Base-by-base conservation (phyloP, 1,140 invertebrate genomes). In the Caenorhabditis tropicalis region DNA sequence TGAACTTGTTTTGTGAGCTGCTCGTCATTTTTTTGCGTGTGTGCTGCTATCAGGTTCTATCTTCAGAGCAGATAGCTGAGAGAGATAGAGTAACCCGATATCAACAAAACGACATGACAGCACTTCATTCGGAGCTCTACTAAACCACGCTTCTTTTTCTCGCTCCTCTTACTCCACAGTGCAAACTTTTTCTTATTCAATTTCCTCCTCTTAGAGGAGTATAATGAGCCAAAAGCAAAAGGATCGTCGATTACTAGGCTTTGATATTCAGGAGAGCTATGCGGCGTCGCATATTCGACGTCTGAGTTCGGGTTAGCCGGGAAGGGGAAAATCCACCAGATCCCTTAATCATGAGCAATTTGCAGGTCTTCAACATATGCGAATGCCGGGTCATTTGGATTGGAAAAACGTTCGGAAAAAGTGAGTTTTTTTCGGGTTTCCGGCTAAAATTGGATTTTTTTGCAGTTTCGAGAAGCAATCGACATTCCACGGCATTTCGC, bases 401-500 rank as follows among this genome's bases (percentile, higher is more conserved):
- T 87, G 79, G 46, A 82, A 36, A 6, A 33, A 82, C 33, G 15
- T 88, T 21, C 58, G 58, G 33, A 29, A 88, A 31, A 56, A 56
- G 53, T 56, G 53, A 56, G 53, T 56, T 15, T 51, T 51, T 51
- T 19, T 19, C 48, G 15, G 19, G n/a, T 19, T 51, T 51, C n/a
- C 15, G 5, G 48, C 39, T 43, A 46, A 2, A 46, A 46, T 12
- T 46, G 2, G 16, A 51, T 19, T 51, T 15, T 19, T 16, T 51
- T 15, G n/a, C 51, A 82, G 88, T 24, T 90, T 90, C 70, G 85
- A 84, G 31, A 84, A 86, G 19, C 89, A 90, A 53, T 87, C 84
- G 15, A 90, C 89, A 80, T 91, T 90, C 33, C 90, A 90, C 79
- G 90, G 90, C 24, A 85, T 91, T 19, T 74, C 56, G 10, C 90